These are phyloP conservation scores for Macroteleia sp. DNA, from an alignment of 2,888 invertebrate species.

Conservation along the genomic window DNA sequence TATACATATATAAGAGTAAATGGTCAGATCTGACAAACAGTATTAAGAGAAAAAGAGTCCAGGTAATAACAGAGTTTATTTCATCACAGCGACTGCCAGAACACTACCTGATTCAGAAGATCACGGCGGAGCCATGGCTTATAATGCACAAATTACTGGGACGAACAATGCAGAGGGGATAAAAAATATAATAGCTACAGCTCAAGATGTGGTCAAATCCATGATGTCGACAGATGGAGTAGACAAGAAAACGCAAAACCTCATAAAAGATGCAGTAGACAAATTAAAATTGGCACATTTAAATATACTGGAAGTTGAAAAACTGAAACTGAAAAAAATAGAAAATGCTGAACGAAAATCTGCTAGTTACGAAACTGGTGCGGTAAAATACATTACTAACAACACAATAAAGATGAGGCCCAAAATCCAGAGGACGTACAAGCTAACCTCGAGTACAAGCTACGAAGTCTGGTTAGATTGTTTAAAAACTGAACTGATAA, in stretches of 20 bases:
- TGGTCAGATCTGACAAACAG: constrained; percentile 42
- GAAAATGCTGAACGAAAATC: neutral
- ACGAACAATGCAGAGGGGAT: too few species aligned
- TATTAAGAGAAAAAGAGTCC: constrained; percentile 15
- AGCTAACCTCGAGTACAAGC: constrained; percentile 47
- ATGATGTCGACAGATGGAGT: too few species aligned
- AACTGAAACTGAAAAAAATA: neutral
- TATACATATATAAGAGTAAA: constrained; percentile 11
- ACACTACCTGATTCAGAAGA: constrained; percentile 4
- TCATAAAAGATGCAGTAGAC: too few species aligned
- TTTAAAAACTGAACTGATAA: constrained; percentile 55
- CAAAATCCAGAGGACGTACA: constrained; percentile 49
- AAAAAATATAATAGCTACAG: too few species aligned
- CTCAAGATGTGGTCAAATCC: too few species aligned
- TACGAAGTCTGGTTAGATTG: constrained; percentile 57
- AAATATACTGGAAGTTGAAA: constrained; percentile 21
- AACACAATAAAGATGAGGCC: constrained; percentile 5
- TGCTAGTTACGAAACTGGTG: neutral
- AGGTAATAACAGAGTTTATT: constrained; percentile 33
- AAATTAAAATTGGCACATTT: constrained; percentile 23
- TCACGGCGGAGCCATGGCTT: constrained; percentile 21
- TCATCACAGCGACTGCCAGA: too few species aligned
- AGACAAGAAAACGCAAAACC: too few species aligned
- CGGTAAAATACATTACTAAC: neutral
- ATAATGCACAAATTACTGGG: too few species aligned